These are phyloP conservation scores for Acrobeloides nanus DNA, from an alignment of 2,888 invertebrate genomes.

Conservation along the genomic window DNA sequence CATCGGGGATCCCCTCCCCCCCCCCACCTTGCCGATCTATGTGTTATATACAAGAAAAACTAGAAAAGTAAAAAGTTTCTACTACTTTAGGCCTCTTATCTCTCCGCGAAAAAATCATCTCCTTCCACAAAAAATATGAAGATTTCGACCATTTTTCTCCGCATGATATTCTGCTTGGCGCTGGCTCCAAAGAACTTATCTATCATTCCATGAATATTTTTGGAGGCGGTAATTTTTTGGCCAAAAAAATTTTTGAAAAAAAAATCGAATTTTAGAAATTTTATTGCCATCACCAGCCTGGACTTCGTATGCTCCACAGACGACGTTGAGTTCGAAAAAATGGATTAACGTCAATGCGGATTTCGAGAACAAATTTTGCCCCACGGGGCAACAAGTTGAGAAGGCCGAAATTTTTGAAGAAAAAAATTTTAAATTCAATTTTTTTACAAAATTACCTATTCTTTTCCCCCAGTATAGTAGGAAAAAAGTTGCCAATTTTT, in stretches of 20 bases:
- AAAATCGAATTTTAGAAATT: constrained; percentile 23
- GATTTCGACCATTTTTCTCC: constrained; percentile 27
- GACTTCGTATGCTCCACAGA: constrained; percentile 54
- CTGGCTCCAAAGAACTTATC: constrained; percentile 55
- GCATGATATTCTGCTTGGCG: constrained; percentile 52
- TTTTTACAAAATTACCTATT: no score
- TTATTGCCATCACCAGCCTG: constrained; percentile 53
- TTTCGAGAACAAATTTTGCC: constrained; percentile 46
- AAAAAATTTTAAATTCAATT: no score
- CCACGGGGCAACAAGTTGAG: constrained; percentile 43
- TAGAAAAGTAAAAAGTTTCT: not conserved
- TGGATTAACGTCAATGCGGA: constrained; percentile 34
- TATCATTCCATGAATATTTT: constrained; percentile 52
- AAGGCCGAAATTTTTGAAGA: no score
- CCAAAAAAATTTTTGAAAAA: no score
- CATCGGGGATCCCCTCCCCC: no score
- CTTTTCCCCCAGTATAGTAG: no score
- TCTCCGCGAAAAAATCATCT: constrained; percentile 45
- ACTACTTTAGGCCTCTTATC: constrained; percentile 41
- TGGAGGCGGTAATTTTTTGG: constrained; percentile 50
- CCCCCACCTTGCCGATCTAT: no score
- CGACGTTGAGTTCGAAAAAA: constrained; percentile 42
- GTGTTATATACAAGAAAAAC: no score
- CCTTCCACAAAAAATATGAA: constrained; percentile 39
- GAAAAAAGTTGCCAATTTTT: no score